phyloP scores from a whole-genome alignment of 2,113 vertebrate species.

The Embiotoca jacksoni region DNA sequence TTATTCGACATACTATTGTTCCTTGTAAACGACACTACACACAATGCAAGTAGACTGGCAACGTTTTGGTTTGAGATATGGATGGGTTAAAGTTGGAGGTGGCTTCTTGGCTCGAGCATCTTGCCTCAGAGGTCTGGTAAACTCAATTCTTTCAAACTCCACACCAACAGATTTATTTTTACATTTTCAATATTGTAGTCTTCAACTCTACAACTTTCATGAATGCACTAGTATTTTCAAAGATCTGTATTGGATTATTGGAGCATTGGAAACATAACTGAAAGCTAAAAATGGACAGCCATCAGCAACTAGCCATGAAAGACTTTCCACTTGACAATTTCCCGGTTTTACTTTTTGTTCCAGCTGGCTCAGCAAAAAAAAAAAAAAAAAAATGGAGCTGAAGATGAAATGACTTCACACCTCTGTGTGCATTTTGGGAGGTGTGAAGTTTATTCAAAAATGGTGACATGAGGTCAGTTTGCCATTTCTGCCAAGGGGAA shows the following conservation, averaged over 20 bases:
- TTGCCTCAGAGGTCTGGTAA: not conserved
- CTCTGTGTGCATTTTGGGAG: conserved; percentile 43
- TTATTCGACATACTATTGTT: no score
- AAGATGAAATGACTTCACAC: conserved; percentile 63
- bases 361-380: conserved; percentile 39
- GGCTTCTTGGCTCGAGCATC: not conserved
- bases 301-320: conserved; percentile 10
- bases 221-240: no score
- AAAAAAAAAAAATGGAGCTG: conserved; percentile 31
- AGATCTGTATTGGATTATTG: no score
- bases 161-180: not conserved
- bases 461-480: conserved; percentile 52
- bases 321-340: conserved; percentile 28
- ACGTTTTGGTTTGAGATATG: no score
- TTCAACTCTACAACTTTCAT: not conserved
- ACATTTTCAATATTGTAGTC: not conserved
- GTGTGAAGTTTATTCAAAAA: conserved; percentile 63
- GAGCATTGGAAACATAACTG: not conserved
- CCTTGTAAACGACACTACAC: no score
- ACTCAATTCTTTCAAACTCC: not conserved
- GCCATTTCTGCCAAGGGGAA: conserved; percentile 48
- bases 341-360: conserved; percentile 27
- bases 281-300: conserved; percentile 22
- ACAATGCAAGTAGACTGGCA: no score
- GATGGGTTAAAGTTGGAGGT: no score